Evolutionary conservation across 2,888 invertebrate genomes (phyloP), one percentile per base, ranked within the genome.

Genomic region (Julus scanicus): DNA sequence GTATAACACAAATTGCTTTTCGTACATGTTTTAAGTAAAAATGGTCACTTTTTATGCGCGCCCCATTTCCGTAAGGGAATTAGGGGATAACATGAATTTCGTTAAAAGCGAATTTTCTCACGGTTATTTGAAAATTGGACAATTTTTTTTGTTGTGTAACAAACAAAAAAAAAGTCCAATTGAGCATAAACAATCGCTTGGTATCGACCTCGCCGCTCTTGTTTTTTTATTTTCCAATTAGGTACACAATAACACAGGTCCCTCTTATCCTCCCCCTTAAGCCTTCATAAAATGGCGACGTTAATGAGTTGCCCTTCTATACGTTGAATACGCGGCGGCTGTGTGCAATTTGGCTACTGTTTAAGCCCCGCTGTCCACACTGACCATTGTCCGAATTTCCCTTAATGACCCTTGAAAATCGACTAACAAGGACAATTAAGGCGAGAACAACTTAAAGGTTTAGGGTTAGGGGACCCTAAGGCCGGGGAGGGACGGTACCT

Each of bases 121-220:
- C 63, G 63, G 63, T 63, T 63, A 63, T 63, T 63, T 63, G 63
- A 17, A 63, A 63, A 63, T 63, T 63, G 63, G n/a, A 6, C 20
- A 63, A n/a, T 63, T 63, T 63, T 63, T 63, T n/a, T n/a, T 63
- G 17, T 53, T n/a, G n/a, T n/a, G n/a, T n/a, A n/a, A 48, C n/a
- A 53, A 53, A 17, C 17, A 63, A 17, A 2, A 63, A 63, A 63
- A 63, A 63, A 17, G 63, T 63, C 20, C 63, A n/a, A 63, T 63
- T 3, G 2, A 20, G n/a, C 2, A 9, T 63, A 17, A 63, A 63
- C 63, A 63, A 63, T 63, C n/a, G n/a, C 63, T 63, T 3, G 63
- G n/a, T 63, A 63, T 63, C n/a, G 63, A 63, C 63, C 63, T 63
- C 63, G 63, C n/a, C n/a, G 63, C n/a, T 63, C 63, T 63, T 63